These are phyloP conservation scores for Trissolcus brochymenae DNA, from an alignment of 2,888 invertebrate species.

Conservation along the genomic window DNA sequence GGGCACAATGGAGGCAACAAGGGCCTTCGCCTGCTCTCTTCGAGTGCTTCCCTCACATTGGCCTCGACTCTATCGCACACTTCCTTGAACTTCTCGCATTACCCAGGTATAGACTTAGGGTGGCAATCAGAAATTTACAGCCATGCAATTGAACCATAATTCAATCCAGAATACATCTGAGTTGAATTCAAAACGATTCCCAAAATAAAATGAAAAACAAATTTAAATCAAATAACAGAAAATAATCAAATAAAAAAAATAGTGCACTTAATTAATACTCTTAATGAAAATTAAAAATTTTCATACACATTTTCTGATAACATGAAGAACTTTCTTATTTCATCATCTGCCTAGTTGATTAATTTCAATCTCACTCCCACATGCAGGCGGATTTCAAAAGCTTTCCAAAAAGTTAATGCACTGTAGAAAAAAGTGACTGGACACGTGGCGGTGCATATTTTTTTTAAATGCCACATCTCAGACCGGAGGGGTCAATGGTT, in stretches of 20 bases:
- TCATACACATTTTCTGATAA: no score
- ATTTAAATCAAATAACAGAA: no score
- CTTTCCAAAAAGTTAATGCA: no score
- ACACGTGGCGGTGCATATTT: conserved; percentile 47
- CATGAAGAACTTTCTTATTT: no score
- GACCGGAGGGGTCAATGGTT: conserved; percentile 70
- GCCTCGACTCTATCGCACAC: conserved; percentile 37
- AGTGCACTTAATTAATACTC: no score
- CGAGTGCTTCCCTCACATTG: conserved; percentile 58
- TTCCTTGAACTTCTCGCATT: not conserved
- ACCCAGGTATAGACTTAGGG: conserved; percentile 38
- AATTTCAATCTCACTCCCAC: no score
- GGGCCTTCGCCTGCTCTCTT: conserved; percentile 62
- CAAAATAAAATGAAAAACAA: not conserved
- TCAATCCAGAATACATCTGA: not conserved
- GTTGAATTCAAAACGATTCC: not conserved
- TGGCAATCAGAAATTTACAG: conserved; percentile 49
- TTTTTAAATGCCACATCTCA: conserved; percentile 59
- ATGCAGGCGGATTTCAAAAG: no score
- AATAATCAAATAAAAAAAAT: not conserved
- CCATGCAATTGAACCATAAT: conserved; percentile 27
- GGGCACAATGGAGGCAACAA: conserved; percentile 70
- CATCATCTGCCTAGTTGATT: no score
- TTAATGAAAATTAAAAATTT: not conserved
- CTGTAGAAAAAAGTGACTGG: not conserved